A percentile compares a stretch with the other conserved stretches of the same genome.
Conservation (phyloP, 2,113 vertebrate genomes). For the Spea multiplicata region DNA sequence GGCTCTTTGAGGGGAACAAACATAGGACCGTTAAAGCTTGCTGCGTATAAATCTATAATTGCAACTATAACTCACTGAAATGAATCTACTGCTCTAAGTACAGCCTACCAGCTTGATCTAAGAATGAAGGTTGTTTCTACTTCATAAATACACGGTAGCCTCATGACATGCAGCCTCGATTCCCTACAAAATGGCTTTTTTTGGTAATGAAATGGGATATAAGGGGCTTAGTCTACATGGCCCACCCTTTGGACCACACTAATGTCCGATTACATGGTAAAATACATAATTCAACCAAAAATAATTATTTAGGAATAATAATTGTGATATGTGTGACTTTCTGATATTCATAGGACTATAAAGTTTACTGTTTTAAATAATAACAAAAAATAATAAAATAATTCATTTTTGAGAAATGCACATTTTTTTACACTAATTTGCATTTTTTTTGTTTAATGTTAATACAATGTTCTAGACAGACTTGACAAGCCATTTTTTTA, state of each 20-base stretch:
- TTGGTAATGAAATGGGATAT: conserved; percentile 17
- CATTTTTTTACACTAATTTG: too few species aligned
- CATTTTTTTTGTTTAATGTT: too few species aligned
- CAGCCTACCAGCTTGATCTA: neutral
- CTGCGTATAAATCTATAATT: conserved; percentile 47
- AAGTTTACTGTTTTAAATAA: too few species aligned
- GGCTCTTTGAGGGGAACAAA: conserved; percentile 39
- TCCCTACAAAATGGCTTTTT: conserved; percentile 7
- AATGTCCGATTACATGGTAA: neutral
- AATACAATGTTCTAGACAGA: too few species aligned
- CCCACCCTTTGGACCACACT: conserved; percentile 6
- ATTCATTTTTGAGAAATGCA: too few species aligned
- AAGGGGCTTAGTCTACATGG: neutral
- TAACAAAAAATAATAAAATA: too few species aligned
- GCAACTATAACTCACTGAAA: conserved; percentile 48
- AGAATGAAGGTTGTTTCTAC: conserved; percentile 25
- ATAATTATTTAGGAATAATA: too few species aligned
- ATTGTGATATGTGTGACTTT: too few species aligned
- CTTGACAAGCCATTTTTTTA: too few species aligned
- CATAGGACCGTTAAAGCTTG: conserved; percentile 23
- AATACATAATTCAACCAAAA: too few species aligned
- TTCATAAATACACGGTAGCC: conserved; percentile 42
- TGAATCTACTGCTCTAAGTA: conserved; percentile 34
- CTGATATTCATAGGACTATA: too few species aligned
- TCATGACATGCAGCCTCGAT: conserved; percentile 3